phyloP scores from a whole-genome alignment of 2,113 vertebrate genomes.

The Bufo bufo region DNA sequence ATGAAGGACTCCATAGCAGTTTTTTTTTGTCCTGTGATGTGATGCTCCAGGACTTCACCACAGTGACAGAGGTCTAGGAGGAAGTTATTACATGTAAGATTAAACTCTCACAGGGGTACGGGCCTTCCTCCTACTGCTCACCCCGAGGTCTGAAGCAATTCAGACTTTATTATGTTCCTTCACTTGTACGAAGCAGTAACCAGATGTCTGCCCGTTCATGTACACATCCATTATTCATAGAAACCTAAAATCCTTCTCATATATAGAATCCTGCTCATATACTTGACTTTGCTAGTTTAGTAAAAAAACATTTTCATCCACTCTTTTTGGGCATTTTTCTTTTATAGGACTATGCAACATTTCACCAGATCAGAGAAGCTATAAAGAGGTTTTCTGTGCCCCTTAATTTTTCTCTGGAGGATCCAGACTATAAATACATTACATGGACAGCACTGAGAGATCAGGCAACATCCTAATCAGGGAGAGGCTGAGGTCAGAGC shows the following conservation, averaged over 20 bases:
- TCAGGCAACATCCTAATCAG: too few species aligned
- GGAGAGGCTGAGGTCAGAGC: too few species aligned
- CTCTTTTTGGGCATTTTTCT: neutral
- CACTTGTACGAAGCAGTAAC: constrained; percentile 1
- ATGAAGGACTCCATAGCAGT: neutral
- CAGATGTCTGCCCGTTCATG: neutral
- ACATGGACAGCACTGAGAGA: too few species aligned
- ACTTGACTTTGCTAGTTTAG: neutral
- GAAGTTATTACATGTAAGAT: constrained; percentile 47
- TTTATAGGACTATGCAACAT: neutral
- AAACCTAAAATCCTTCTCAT: neutral
- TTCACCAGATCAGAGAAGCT: too few species aligned
- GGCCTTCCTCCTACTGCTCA: constrained; percentile 30
- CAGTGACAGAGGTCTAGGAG: constrained; percentile 24
- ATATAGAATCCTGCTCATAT: neutral
- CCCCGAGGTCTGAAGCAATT: constrained; percentile 27
- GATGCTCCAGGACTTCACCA: constrained; percentile 16
- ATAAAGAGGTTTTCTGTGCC: too few species aligned
- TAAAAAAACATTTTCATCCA: neutral
- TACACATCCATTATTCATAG: constrained; percentile 12
- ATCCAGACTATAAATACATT: too few species aligned
- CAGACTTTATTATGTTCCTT: constrained; percentile 32
- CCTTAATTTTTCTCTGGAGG: too few species aligned
- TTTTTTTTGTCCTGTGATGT: neutral
- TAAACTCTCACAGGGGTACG: constrained; percentile 22